Evolutionary conservation across 2,113 vertebrate species (phyloP).

Genomic region (Psilopsiagon aymara): DNA sequence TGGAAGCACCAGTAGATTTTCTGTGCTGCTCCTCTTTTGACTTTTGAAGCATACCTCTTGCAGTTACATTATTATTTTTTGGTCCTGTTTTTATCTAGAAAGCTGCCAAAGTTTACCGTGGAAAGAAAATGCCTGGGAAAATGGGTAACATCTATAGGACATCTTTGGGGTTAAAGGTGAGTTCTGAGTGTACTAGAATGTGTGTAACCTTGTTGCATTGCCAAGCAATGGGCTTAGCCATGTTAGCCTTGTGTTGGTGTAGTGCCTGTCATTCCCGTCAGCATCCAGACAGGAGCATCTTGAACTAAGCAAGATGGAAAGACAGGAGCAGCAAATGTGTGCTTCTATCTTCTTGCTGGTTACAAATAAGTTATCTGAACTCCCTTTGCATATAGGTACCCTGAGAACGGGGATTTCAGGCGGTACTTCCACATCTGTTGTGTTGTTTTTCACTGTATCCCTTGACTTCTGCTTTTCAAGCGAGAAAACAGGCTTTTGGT

Average conservation of each 20-base stretch:
- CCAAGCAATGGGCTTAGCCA: background rate
- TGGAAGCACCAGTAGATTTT: background rate
- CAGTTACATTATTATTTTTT: background rate
- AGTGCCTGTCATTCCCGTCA: background rate
- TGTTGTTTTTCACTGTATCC: background rate
- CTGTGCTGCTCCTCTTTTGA: background rate
- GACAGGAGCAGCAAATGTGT: background rate
- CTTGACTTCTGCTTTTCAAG: background rate
- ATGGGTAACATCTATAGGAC: constrained; percentile 90
- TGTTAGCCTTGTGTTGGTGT: background rate
- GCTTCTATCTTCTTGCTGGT: background rate
- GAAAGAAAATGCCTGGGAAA: constrained; percentile 94
- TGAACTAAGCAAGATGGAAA: background rate
- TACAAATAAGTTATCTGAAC: background rate
- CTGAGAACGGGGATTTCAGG: background rate
- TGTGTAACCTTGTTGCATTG: background rate
- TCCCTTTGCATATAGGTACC: background rate
- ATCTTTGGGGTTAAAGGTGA: constrained; percentile 86
- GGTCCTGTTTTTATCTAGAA: constrained; percentile 75
- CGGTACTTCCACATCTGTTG: background rate
- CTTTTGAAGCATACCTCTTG: background rate
- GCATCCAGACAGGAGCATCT: background rate
- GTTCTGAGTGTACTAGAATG: background rate
- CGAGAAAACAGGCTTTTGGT: background rate
- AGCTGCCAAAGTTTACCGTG: constrained; percentile 88